Percentiles rank a stretch among this genome's conserved stretches.
Conservation (phyloP, 2,888 invertebrate species). For the Notodonta ziczac region DNA sequence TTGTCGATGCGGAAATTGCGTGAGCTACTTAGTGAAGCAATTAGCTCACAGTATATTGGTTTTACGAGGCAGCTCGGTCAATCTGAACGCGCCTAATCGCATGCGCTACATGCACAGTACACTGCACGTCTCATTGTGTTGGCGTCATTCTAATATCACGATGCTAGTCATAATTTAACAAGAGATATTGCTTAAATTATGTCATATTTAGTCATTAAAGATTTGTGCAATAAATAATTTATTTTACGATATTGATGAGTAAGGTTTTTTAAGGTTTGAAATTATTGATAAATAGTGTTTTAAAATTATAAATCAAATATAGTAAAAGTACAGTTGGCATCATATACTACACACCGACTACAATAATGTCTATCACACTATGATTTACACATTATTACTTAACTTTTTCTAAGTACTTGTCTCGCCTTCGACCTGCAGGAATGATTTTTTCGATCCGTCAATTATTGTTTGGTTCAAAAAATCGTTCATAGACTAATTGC, state of each 20-base stretch:
- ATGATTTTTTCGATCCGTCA: too few species aligned
- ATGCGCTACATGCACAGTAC: too few species aligned
- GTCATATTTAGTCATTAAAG: constrained; percentile 30
- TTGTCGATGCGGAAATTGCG: too few species aligned
- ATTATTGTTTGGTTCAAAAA: too few species aligned
- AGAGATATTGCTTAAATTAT: constrained; percentile 37
- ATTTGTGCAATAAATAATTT: constrained; percentile 30
- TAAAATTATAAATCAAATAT: constrained; percentile 30
- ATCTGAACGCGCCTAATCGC: too few species aligned
- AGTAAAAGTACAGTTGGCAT: constrained; percentile 18
- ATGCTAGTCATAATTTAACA: constrained; percentile 34
- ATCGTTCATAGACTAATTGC: too few species aligned
- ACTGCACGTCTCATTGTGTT: neutral
- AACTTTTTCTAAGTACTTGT: neutral
- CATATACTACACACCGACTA: neutral
- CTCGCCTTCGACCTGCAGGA: too few species aligned
- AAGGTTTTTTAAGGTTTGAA: constrained; percentile 11
- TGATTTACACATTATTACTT: neutral
- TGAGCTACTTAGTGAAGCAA: too few species aligned
- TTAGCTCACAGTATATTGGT: too few species aligned
- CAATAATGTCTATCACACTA: too few species aligned
- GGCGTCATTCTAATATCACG: constrained; percentile 4
- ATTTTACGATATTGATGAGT: constrained; percentile 6
- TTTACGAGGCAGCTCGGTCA: too few species aligned
- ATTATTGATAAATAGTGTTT: constrained; percentile 14